These are phyloP conservation scores for Actinia tenebrosa DNA, from an alignment of 64 coral and sea anemone species.

Conservation along the genomic window DNA sequence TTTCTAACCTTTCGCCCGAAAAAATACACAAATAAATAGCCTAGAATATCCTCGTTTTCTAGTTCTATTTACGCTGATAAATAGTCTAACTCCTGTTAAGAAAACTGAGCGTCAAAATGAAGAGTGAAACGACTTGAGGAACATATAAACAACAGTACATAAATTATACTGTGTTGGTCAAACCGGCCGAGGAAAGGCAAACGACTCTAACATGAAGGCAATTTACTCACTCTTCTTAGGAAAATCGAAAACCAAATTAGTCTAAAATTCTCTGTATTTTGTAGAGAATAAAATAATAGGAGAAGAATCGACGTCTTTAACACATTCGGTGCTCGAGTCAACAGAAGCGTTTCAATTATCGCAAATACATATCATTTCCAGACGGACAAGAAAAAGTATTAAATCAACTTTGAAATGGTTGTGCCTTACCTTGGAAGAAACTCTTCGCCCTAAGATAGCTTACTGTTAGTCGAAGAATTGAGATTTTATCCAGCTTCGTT, in stretches of 20 bases:
- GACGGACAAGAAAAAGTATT: not conserved
- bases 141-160: not conserved
- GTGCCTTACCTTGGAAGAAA: conserved; percentile 92
- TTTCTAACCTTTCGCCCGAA: conserved; percentile 65
- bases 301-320: not conserved
- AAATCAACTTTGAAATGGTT: conserved; percentile 2
- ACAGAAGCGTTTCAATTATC: conserved; percentile 5
- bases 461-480: conserved; percentile 98
- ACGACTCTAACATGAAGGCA: not conserved
- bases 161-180: not conserved
- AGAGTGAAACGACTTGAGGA: not conserved
- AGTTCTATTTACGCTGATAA: conserved; percentile 39
- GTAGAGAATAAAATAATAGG: not conserved
- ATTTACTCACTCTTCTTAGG: not conserved
- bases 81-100: not conserved
- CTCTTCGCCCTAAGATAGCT: conserved; percentile 99
- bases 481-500: conserved; percentile 99
- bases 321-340: not conserved
- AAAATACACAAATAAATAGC: conserved; percentile 48
- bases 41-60: conserved; percentile 61
- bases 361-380: conserved; percentile 4
- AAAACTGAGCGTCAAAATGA: not conserved
- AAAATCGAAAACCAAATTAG: not conserved
- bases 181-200: not conserved
- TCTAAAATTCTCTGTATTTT: not conserved